Evolutionary conservation across 2,888 invertebrate species (phyloP).

Genomic region (Drosophila longiperda): DNA sequence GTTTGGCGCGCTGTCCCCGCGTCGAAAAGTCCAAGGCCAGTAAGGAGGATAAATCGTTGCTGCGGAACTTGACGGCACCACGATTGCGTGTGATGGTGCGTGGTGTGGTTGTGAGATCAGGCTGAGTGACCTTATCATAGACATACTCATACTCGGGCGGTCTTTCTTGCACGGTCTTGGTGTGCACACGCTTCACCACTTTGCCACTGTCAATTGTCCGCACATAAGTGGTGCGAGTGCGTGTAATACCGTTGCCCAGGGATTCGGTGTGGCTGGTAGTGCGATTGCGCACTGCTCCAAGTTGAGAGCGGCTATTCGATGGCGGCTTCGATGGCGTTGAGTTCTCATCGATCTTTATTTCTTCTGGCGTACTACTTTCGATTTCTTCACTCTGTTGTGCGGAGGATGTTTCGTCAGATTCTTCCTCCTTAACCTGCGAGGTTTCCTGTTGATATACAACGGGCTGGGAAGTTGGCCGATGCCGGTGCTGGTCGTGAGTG

Average conservation of each 20-base stretch:
- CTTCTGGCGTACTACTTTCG: not conserved
- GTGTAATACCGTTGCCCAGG: slow-evolving; percentile 58
- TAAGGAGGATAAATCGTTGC: slow-evolving; percentile 81
- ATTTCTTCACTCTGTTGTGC: not conserved
- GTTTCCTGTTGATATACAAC: not conserved
- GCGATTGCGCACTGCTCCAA: slow-evolving; percentile 46
- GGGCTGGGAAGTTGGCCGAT: not conserved
- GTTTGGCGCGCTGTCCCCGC: slow-evolving; percentile 47
- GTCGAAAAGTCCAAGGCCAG: slow-evolving; percentile 78
- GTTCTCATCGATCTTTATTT: not conserved
- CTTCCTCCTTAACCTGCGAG: not conserved
- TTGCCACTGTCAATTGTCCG: slow-evolving; percentile 67
- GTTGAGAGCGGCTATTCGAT: slow-evolving; percentile 11
- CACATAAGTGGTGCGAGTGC: slow-evolving; percentile 60
- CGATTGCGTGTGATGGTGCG: slow-evolving; percentile 69
- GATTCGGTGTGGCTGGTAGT: slow-evolving; percentile 57
- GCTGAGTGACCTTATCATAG: slow-evolving; percentile 59
- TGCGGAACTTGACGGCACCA: slow-evolving; percentile 73
- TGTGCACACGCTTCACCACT: slow-evolving; percentile 66
- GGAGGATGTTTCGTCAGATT: not conserved
- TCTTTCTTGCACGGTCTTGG: slow-evolving; percentile 65
- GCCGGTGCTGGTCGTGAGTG: slow-evolving; percentile 2
- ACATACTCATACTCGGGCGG: slow-evolving; percentile 73
- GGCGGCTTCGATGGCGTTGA: not conserved
- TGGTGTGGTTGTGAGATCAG: slow-evolving; percentile 60